These are phyloP conservation scores for Tipula helvola DNA, from an alignment of 2,888 invertebrate species.

Conservation along the genomic window DNA sequence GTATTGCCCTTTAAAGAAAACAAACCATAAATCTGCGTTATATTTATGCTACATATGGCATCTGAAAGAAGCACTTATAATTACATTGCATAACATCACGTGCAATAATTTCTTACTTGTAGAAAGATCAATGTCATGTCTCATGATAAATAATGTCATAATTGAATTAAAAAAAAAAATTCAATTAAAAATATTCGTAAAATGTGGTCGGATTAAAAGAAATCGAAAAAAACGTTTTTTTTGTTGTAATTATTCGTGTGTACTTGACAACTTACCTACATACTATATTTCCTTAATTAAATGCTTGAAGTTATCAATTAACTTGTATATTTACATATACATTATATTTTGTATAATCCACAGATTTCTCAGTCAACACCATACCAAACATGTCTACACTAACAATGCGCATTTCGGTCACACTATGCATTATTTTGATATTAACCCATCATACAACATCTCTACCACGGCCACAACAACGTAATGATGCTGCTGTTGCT, in stretches of 20 bases:
- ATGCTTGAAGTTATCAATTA: not conserved
- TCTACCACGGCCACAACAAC: slow-evolving; percentile 31
- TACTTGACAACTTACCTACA: not conserved
- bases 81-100: not conserved
- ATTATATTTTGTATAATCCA: not conserved
- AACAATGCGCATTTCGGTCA: slow-evolving; percentile 16
- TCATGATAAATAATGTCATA: not conserved
- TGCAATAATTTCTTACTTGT: not conserved
- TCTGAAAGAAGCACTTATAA: not conserved
- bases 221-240: not conserved
- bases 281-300: not conserved
- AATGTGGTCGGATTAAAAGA: not conserved
- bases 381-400: slow-evolving; percentile 10
- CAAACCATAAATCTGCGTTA: too few relatives aligned
- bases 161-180: not conserved
- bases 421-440: slow-evolving; percentile 18
- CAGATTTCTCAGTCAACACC: not conserved
- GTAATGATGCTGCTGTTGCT: slow-evolving; percentile 47
- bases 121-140: not conserved
- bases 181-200: not conserved
- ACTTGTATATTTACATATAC: not conserved
- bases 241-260: not conserved
- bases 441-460: slow-evolving; percentile 22
- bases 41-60: not conserved
- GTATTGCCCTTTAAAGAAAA: too few relatives aligned